Base-by-base conservation (phyloP, 2,888 invertebrate species). In the Mystacides longicornis region DNA sequence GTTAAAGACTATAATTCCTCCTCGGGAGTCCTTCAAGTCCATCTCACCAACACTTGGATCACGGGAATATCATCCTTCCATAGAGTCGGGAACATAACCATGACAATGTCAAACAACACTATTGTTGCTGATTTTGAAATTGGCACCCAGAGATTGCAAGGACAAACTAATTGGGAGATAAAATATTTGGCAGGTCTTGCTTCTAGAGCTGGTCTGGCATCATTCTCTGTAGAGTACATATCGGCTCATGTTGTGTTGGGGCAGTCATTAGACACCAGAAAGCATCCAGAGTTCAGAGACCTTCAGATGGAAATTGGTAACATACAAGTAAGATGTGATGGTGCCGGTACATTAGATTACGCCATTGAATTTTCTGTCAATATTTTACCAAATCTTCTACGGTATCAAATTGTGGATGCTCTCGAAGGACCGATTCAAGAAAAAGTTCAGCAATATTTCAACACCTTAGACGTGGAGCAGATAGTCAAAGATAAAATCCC, bases 381-480 rank as follows among this genome's bases (percentile, higher is more conserved):
- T 68, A 76, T 93, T 48, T 66, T 93, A 51, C 92, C 93, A 1
- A 93, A 94, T 76, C 72, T 92, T 47, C 72, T 94, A 58, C 80
- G 93, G 53, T 89, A 90, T 67, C 91, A 92, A 71, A 89, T 93
- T 57, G 87, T 91, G 82, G 88, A 90, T 65, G 89, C 89, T 0
- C 68, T 92, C 37, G 91, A 92, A 71, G 82, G 83, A 33, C 90
- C 91, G 0, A 70, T 91, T 2, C 87, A 81, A 66, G 80, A 83
- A 62, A 81, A 84, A 58, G 74, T 91, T 2, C 87, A 89, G 66
- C 85, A 87, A 64, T 70, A 71, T 48, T 71, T 91, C 43, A 80
- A 90, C 66, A 81, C 81, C 64, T 74, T 91, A 20, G 82, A 91
- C 64, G 81, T 89, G 1, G 90, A 91, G 67, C 77, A 82, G 60